phyloP scores from a whole-genome alignment of 2,113 vertebrate species.

The Pardalotus punctatus region DNA sequence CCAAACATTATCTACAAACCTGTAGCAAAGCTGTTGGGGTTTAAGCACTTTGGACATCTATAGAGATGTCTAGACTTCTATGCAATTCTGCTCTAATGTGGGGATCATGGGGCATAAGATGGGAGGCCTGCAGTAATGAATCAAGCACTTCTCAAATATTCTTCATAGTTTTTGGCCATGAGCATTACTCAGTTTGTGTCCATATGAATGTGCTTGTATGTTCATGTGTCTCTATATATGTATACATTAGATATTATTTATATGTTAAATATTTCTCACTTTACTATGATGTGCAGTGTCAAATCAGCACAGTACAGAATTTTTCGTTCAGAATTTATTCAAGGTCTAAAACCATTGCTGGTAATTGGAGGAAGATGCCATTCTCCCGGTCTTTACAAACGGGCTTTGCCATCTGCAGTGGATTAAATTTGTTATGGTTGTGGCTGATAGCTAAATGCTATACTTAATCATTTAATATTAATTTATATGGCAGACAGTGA shows the following conservation, averaged over 20 bases:
- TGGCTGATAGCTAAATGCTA: not conserved
- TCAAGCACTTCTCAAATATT: not conserved
- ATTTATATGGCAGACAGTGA: not conserved
- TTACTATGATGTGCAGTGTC: not conserved
- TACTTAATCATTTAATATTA: not conserved
- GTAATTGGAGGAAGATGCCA: not conserved
- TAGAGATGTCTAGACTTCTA: not conserved
- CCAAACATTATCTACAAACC: not conserved
- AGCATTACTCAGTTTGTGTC: not conserved
- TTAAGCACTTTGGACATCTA: not conserved
- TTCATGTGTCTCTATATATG: not conserved
- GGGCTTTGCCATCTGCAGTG: not conserved
- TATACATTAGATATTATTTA: not conserved
- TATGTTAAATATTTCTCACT: not conserved
- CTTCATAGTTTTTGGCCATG: not conserved
- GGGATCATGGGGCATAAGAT: rapidly evolving
- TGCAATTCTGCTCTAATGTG: not conserved
- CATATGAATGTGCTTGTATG: not conserved
- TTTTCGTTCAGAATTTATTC: not conserved
- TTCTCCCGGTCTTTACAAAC: not conserved
- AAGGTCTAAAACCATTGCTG: not conserved
- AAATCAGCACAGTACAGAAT: not conserved
- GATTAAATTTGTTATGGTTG: not conserved
- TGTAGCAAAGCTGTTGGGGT: not conserved
- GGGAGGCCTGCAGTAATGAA: not conserved